Evolutionary conservation across 2,888 invertebrate genomes (phyloP), one percentile per base, ranked within the genome.

Genomic region (Polydrusus tereticollis): DNA sequence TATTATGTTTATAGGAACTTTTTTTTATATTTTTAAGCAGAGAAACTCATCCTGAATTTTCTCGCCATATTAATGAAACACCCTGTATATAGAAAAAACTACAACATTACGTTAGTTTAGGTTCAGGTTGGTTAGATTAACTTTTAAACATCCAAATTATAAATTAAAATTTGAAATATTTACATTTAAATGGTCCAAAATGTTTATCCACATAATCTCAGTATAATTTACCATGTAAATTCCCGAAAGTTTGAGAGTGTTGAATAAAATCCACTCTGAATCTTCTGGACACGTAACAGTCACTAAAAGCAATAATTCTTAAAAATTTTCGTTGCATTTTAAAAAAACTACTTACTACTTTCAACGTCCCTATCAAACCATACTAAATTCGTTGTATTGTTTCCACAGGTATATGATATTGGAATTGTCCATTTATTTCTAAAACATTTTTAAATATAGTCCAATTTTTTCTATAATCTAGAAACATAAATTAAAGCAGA

Each of bases 381-480:
- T 26, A 76, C n/a, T 8, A 73, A 57, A 52, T 57, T 77, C 20
- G 75, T 71, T 6, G 66, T 69, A 58, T 57, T 52, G 26, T 75
- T 62, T 55, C 74, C 85, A 0, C 91, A 92, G 59, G 87, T 88
- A 80, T 92, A 94, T 0, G 92, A 92, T 12, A 97, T 87, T 0
- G 95, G 95, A 69, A 97, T 89, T 71, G 91, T 93, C 96, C 96
- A 97, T 55, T 89, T 90, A 81, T 94, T 93, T 47, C 92, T 92
- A 78, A 23, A 86, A 86, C 33, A 29, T n/a, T 41, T 7, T 8
- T 8, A 36, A 36, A 12, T 6, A 12, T 12, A 36, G 6, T 36
- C n/a, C n/a, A n/a, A n/a, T n/a, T n/a, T n/a, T n/a, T n/a, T n/a
- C n/a, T n/a, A n/a, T n/a, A n/a, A n/a, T n/a, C n/a, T n/a, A n/a